Conservation (phyloP, 2,797 vertebrate genomes). For the Hypotaenidia philippensis region DNA sequence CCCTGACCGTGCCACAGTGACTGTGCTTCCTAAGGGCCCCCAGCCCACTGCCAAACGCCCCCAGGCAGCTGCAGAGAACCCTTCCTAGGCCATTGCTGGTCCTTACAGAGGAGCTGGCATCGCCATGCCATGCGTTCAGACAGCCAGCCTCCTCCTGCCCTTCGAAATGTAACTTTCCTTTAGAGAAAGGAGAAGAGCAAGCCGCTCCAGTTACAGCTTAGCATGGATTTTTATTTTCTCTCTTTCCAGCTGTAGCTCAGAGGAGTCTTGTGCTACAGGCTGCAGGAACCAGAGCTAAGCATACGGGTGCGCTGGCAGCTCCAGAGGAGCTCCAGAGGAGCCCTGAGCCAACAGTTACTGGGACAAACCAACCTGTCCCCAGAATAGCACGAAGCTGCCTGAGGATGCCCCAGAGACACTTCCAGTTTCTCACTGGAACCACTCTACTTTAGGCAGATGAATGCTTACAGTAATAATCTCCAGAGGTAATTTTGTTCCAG, state of each 20-base stretch:
- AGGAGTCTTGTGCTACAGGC: neutral
- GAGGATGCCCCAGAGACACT: neutral
- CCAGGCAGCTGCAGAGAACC: rapidly evolving
- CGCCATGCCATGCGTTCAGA: neutral
- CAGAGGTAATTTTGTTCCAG: neutral
- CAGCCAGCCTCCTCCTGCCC: neutral
- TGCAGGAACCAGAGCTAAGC: neutral
- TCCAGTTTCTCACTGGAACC: neutral
- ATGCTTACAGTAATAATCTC: neutral
- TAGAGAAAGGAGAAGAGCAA: neutral
- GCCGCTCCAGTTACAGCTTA: neutral
- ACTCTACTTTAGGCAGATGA: neutral
- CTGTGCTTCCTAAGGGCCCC: rapidly evolving
- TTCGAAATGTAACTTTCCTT: neutral
- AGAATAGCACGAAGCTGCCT: neutral
- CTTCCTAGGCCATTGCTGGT: neutral
- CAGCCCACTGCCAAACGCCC: neutral
- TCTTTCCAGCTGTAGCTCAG: neutral
- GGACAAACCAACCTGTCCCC: neutral
- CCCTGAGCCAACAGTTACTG: neutral
- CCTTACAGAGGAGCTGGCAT: neutral
- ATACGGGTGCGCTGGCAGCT: neutral
- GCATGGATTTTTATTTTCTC: neutral
- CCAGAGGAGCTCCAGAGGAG: neutral
- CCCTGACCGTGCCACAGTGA: rapidly evolving